Evolutionary conservation across 2,888 invertebrate genomes (phyloP), one percentile per base, ranked within the genome.

Genomic region (Flexamia atlantica): DNA sequence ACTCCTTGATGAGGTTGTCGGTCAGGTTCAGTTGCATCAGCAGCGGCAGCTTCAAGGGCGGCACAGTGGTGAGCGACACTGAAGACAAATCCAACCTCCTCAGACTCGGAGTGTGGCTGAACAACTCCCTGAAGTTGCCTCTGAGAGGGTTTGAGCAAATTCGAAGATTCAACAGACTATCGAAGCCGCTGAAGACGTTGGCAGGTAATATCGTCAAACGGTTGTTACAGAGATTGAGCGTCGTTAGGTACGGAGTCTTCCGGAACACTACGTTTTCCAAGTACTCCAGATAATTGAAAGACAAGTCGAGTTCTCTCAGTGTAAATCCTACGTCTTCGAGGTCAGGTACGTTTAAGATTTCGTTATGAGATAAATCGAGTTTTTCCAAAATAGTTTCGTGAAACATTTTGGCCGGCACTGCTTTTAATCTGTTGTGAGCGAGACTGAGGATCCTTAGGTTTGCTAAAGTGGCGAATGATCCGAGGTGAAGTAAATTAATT

Each of bases 211-310:
- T 95, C 20, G 95, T 95, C 85, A 97, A 92, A 88, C 95, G 94
- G 90, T 97, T 97, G 88, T 93, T 92, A 70, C 95, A 95, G 88
- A 97, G 90, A 90, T 96, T 95, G 83, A 97, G 91, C 87, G 93
- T 94, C 84, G 95, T 93, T 68, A 97, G 91, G 89, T 95, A 95
- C 81, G 96, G 95, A 42, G 95, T 95, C 88, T 95, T 94, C 60
- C 96, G 94, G 89, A 97, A 97, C 91, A 97, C 96, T 85, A 95
- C 96, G 87, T 95, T 95, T 90, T 97, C 97, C 87, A 97, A 92
- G 89, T 96, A 97, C 89, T 97, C 97, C 86, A 98, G 92, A 86
- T 93, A 94, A 90, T 97, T 97, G 86, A 93, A 92, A 0, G 95
- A 94, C 89, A 97, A 92, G 88, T 96, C 95, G 84, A 97, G 92